Evolutionary conservation across 1,140 invertebrate species (phyloP).

Genomic region (Lanistes nyassanus): DNA sequence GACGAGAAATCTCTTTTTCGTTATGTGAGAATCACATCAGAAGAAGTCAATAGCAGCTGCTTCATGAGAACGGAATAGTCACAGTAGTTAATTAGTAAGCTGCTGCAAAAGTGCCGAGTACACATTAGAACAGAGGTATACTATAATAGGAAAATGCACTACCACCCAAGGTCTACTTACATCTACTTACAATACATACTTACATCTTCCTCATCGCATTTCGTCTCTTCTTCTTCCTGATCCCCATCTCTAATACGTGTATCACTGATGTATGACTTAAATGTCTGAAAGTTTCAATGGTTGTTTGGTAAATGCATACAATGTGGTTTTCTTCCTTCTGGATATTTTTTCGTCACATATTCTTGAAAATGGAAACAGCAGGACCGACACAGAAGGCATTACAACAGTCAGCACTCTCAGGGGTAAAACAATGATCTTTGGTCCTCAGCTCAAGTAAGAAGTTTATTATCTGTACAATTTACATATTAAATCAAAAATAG

Average conservation of each 20-base stretch:
- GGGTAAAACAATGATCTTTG: neutral
- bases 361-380: neutral
- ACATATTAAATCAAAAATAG: too few species aligned
- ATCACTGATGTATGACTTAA: slow-evolving; percentile 35
- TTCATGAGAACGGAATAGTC: neutral
- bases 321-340: neutral
- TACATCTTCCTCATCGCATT: slow-evolving; percentile 21
- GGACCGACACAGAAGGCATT: neutral
- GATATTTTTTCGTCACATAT: neutral
- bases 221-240: slow-evolving; percentile 17
- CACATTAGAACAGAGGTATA: neutral
- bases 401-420: neutral
- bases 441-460: too few species aligned
- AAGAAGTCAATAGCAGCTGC: too few species aligned
- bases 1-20: too few species aligned
- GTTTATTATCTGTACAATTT: too few species aligned
- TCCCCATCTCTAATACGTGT: slow-evolving; percentile 8
- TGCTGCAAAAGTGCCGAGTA: neutral
- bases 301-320: neutral
- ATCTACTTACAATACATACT: slow-evolving; percentile 4
- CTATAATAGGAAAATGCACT: neutral
- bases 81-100: neutral
- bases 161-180: neutral
- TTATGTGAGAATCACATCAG: too few species aligned
- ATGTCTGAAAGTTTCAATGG: slow-evolving; percentile 32